These are phyloP conservation scores for Cantharis rufa DNA, from an alignment of 2,888 invertebrate genomes.

Conservation along the genomic window DNA sequence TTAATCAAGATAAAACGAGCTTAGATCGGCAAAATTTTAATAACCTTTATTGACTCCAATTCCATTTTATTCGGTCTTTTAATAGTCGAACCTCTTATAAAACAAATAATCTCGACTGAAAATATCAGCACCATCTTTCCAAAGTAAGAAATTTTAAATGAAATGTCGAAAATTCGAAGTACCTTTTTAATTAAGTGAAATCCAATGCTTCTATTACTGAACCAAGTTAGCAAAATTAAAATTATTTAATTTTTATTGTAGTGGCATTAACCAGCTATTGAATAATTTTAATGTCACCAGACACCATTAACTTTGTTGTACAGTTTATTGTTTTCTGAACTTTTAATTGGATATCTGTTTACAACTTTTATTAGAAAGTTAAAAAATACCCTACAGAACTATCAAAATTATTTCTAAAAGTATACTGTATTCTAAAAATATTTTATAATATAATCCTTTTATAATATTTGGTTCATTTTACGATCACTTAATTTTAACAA, in stretches of 20 bases:
- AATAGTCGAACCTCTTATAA: constrained; percentile 30
- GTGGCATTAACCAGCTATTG: constrained; percentile 15
- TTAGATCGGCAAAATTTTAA: constrained; percentile 42
- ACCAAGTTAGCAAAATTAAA: constrained; percentile 25
- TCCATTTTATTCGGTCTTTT: constrained; percentile 33
- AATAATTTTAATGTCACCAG: constrained; percentile 18
- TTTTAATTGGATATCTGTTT: background rate
- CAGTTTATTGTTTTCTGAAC: constrained; percentile 15
- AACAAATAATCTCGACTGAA: constrained; percentile 30
- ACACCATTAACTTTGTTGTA: constrained; percentile 6
- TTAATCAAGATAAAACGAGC: constrained; percentile 42
- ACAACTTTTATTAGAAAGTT: background rate
- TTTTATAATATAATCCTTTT: no score
- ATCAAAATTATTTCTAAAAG: no score
- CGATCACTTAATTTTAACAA: background rate
- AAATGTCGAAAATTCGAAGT: constrained; percentile 31
- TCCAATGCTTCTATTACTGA: constrained; percentile 20
- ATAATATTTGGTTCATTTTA: background rate
- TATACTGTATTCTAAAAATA: no score
- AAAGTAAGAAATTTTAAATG: constrained; percentile 33
- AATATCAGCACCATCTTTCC: constrained; percentile 27
- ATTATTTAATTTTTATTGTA: constrained; percentile 30
- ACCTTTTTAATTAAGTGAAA: constrained; percentile 33
- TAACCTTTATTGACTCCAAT: constrained; percentile 43
- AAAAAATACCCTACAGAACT: no score